These are phyloP conservation scores for Cryptoleucopteryx plumbea DNA, from an alignment of 2,113 vertebrate species.

Conservation along the genomic window DNA sequence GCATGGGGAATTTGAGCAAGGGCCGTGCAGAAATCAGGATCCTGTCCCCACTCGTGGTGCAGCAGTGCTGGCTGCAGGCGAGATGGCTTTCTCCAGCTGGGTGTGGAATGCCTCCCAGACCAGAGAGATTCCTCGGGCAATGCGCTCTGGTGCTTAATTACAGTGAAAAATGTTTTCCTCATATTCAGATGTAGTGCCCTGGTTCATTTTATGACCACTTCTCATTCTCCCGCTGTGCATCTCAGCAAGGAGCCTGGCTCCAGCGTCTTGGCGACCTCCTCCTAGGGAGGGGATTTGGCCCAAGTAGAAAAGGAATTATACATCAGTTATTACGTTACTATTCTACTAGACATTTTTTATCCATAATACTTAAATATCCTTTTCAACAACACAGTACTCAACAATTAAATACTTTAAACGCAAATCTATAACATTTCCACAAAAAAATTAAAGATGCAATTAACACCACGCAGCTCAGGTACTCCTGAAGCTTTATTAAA, in stretches of 20 bases:
- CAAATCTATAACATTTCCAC: neutral
- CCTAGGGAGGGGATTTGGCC: neutral
- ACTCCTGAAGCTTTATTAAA: neutral
- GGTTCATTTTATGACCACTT: neutral
- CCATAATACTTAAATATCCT: neutral
- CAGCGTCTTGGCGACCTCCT: neutral
- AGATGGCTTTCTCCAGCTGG: neutral
- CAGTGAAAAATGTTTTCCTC: neutral
- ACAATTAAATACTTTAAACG: neutral
- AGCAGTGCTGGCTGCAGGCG: neutral
- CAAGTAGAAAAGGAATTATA: neutral
- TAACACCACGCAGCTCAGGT: neutral
- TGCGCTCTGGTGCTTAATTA: neutral
- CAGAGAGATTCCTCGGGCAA: no score
- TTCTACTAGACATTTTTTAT: neutral
- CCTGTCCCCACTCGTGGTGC: neutral
- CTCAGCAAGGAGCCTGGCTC: neutral
- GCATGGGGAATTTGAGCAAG: neutral
- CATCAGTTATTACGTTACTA: neutral
- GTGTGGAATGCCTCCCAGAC: neutral
- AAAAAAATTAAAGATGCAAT: neutral
- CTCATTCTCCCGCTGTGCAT: neutral
- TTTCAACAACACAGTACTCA: neutral
- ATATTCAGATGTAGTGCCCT: neutral
- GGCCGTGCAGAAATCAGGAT: neutral